These are phyloP conservation scores for Pseudorhombus dupliciocellatus DNA, from an alignment of 2,113 vertebrate genomes.

Conservation along the genomic window DNA sequence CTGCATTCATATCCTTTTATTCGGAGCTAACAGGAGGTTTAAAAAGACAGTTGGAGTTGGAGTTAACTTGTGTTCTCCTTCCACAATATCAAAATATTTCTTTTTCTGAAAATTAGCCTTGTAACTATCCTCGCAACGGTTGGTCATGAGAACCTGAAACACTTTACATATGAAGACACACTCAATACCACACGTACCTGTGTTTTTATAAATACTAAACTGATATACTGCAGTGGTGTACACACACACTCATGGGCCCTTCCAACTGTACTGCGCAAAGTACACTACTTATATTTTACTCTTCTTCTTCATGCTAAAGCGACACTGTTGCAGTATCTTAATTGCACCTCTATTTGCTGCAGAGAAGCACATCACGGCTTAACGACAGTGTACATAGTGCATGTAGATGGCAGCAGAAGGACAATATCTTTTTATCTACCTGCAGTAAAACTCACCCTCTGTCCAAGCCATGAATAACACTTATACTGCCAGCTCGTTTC, in stretches of 20 bases:
- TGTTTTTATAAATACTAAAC: conserved; percentile 2
- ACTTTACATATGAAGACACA: background rate
- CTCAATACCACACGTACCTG: background rate
- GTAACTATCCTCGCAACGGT: no score
- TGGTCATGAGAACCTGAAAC: no score
- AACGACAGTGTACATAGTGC: conserved; percentile 72
- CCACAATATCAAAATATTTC: no score
- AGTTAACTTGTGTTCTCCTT: no score
- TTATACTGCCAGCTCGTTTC: conserved; percentile 61
- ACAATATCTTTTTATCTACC: conserved; percentile 77
- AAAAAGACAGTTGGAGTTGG: background rate
- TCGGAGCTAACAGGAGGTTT: background rate
- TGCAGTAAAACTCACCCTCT: conserved; percentile 76
- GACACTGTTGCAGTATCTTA: conserved; percentile 52
- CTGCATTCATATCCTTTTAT: background rate
- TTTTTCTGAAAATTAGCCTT: no score
- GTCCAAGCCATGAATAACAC: conserved; percentile 74
- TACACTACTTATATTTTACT: conserved; percentile 51
- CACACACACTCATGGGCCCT: background rate
- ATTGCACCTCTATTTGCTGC: conserved; percentile 63
- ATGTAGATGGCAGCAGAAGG: conserved; percentile 73
- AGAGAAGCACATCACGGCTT: conserved; percentile 65
- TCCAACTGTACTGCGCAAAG: conserved; percentile 27
- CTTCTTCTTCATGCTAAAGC: conserved; percentile 38
- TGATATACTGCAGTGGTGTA: background rate